Base-by-base conservation (phyloP, 2,888 invertebrate genomes). In the Drepana falcataria region DNA sequence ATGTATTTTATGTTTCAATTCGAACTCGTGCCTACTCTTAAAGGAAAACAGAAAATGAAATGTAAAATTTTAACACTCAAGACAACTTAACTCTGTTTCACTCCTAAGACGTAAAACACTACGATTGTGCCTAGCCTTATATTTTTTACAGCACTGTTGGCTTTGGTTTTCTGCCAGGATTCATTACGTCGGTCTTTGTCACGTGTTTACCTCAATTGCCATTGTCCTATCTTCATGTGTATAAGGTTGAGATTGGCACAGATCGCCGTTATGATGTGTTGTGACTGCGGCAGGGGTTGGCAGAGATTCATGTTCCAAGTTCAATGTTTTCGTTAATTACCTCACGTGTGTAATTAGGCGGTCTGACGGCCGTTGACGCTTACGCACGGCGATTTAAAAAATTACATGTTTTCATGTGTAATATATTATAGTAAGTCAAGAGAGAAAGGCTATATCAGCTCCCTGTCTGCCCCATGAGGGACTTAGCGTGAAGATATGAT, bases 241-340 rank as follows among this genome's bases (percentile, higher is more conserved):
- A 51, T 51, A 51, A 40, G 51, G 51, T 41, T 40, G 21, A 34
- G 34, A 51, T 9, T 51, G 9, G 51, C 34, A 44, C 6, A 1
- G 44, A 44, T 1, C 3, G 48, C 5, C n/a, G 3, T 35, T 49
- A 47, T 51, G 3, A 55, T 54, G 52, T 56, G 56, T 56, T 41
- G 7, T 40, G n/a, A 2, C 52, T 69, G 63, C 52, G 51, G 55
- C 57, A 61, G 58, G 60, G 54, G 59, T 79, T 79, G 78, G 76
- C 79, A 77, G 67, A 63, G 69, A 59, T 62, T 74, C 73, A 68
- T 68, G 64, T 73, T 69, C 69, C 86, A 87, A 87, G 87, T 86
- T 87, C 87, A 87, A 85, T 85, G 85, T 77, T 83, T 74, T 66
- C 55, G 70, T 72, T 83, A 82, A 82, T 86, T 85, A 79, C 68